Evolutionary conservation across 2,797 vertebrate species (phyloP), one percentile per base, ranked within the genome.

Genomic region (Schizopygopsis pylzovi): DNA sequence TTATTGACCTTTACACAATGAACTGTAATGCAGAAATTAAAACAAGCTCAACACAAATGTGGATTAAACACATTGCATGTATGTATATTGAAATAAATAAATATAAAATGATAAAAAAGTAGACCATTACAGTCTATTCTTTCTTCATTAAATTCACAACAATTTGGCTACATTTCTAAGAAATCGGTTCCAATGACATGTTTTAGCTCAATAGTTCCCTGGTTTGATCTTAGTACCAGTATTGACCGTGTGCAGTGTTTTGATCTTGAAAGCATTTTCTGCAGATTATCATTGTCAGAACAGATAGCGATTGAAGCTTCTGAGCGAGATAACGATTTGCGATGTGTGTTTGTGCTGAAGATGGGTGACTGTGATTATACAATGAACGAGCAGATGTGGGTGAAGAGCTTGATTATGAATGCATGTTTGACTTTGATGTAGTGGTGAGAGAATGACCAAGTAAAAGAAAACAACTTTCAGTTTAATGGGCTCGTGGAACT

Each of bases 401-500:
- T 63, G 65, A 85, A 77, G 47, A 78, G 86, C 59, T 84, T 85
- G 86, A 84, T 81, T 87, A 63, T 68, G 81, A 81, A 22, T 73
- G 61, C 81, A 83, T 45, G 84, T 59, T 79, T 76, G 76, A 73
- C 73, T 68, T 80, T 75, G 45, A 61, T 84, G 33, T 67, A 79
- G 85, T 39, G 79, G 47, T 56, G 41, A 80, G 68, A 79, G 77
- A 84, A 81, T 81, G 84, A 87, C 59, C 82, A 85, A 85, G 84
- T 84, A 85, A 88, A 89, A 83, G 68, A 84, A 72, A 86, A 81
- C 7, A 80, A 87, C 81, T 89, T 81, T 81, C 56, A 25, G 33
- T 83, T 76, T 89, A 89, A 90, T 89, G 68, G 81, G 49, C 85
- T 39, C 4, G 22, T 84, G 85, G 63, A 85, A 83, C 85, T 87